These are phyloP conservation scores for Micrasema minimum DNA, from an alignment of 1,140 invertebrate genomes.

Conservation along the genomic window DNA sequence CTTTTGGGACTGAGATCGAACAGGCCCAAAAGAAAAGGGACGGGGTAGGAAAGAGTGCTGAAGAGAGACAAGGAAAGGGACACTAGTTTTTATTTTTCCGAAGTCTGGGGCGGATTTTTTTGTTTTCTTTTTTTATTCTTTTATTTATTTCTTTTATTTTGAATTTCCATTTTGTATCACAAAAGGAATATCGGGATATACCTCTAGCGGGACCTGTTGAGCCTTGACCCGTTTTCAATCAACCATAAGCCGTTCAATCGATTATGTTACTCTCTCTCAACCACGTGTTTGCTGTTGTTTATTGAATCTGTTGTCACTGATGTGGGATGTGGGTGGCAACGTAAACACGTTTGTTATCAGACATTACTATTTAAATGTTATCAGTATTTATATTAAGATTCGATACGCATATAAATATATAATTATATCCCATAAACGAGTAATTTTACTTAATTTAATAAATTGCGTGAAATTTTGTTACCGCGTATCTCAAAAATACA, in stretches of 20 bases:
- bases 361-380: no score
- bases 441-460: no score
- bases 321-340: no score
- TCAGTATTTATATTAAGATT: no score
- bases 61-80: slow-evolving; percentile 38
- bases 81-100: slow-evolving; percentile 48
- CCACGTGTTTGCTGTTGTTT: slow-evolving; percentile 15
- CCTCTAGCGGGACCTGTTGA: slow-evolving; percentile 45
- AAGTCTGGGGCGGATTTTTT: slow-evolving; percentile 52
- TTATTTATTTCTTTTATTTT: slow-evolving; percentile 46
- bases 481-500: no score
- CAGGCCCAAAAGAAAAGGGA: slow-evolving; percentile 47
- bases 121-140: slow-evolving; percentile 39
- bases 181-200: slow-evolving; percentile 50
- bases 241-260: slow-evolving; percentile 49
- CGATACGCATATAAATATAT: no score
- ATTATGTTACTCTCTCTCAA: slow-evolving; percentile 41
- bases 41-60: slow-evolving; percentile 39
- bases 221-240: slow-evolving; percentile 54
- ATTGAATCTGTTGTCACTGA: no score
- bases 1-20: not conserved
- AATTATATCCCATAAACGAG: no score
- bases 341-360: no score
- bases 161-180: slow-evolving; percentile 46
- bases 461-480: no score